Conservation (phyloP, 2,797 vertebrate species). For the Mormyrus proboscirostris region DNA sequence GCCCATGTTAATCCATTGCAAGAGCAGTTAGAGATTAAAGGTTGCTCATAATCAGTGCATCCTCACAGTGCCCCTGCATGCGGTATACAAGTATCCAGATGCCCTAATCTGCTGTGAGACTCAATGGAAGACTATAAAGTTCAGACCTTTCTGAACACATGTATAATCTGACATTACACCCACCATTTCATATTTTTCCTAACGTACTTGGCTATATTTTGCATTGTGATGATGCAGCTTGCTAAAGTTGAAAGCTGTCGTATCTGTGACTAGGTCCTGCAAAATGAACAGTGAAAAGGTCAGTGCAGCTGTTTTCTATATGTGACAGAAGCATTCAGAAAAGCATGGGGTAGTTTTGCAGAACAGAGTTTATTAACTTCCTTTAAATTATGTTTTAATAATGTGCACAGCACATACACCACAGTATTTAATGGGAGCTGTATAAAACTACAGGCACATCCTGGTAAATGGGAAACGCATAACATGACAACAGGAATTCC, state of each 20-base stretch:
- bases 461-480: slow-evolving; percentile 31
- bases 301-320: background rate
- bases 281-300: background rate
- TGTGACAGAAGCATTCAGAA: background rate
- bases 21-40: background rate
- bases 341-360: slow-evolving; percentile 22
- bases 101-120: background rate
- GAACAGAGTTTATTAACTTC: slow-evolving; percentile 33
- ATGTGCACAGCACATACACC: slow-evolving; percentile 75
- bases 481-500: slow-evolving; percentile 23
- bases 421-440: slow-evolving; percentile 57
- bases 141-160: background rate
- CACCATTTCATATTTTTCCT: background rate
- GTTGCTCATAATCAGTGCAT: background rate
- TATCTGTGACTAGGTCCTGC: background rate
- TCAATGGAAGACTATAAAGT: background rate
- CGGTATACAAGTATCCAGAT: background rate
- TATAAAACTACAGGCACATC: slow-evolving; percentile 71
- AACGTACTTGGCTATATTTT: background rate
- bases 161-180: background rate
- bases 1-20: background rate
- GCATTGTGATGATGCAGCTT: background rate
- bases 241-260: background rate
- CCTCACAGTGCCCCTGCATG: background rate
- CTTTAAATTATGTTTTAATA: slow-evolving; percentile 37